Evolutionary conservation across 2,888 invertebrate species (phyloP).

Genomic region (Drosophila prolongata): DNA sequence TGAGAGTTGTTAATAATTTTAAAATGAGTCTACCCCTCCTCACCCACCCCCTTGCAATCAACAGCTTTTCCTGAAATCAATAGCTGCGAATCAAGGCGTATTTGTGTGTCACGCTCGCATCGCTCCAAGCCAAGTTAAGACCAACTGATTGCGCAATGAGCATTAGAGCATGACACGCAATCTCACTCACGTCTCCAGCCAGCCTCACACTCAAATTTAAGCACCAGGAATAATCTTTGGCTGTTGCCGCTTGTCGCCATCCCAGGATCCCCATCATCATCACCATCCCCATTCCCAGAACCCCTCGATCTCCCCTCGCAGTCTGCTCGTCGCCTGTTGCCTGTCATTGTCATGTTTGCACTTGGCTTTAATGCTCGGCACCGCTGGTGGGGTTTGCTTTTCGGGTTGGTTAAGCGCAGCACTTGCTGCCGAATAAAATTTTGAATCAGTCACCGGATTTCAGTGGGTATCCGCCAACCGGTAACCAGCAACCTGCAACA

Average conservation of each 20-base stretch:
- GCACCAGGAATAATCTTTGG: slow-evolving; percentile 67
- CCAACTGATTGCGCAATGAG: slow-evolving; percentile 71
- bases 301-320: slow-evolving; percentile 2
- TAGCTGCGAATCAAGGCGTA: slow-evolving; percentile 31
- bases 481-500: slow-evolving; percentile 25
- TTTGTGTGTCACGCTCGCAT: slow-evolving; percentile 40
- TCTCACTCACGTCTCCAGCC: slow-evolving; percentile 24
- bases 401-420: slow-evolving; percentile 40
- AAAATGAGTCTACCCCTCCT: background rate
- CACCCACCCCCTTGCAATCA: slow-evolving; percentile 2
- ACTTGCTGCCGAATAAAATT: slow-evolving; percentile 40
- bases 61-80: slow-evolving; percentile 34
- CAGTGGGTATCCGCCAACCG: slow-evolving; percentile 6
- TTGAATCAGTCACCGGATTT: slow-evolving; percentile 23
- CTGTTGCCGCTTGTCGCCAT: slow-evolving; percentile 65
- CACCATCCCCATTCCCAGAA: background rate
- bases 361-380: slow-evolving; percentile 62
- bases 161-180: slow-evolving; percentile 48
- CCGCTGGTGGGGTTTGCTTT: slow-evolving; percentile 32
- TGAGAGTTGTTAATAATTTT: too few species aligned
- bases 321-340: slow-evolving; percentile 19
- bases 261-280: background rate
- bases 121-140: slow-evolving; percentile 28
- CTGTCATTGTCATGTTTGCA: slow-evolving; percentile 73
- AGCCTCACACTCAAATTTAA: slow-evolving; percentile 47